These are phyloP conservation scores for Pseudoips prasinana DNA, from an alignment of 2,888 invertebrate species.

Conservation along the genomic window DNA sequence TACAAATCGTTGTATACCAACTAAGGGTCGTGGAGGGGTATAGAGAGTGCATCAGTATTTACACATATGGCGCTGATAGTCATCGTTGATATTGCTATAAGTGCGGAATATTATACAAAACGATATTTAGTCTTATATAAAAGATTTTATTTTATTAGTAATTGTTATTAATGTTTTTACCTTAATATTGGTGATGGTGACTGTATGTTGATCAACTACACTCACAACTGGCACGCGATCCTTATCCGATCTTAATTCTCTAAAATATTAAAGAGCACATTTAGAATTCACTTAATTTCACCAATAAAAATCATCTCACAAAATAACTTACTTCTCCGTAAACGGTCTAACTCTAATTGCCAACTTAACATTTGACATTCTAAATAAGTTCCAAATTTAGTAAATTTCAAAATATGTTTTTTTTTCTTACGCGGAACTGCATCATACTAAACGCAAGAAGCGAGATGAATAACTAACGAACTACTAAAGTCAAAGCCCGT, in stretches of 20 bases:
- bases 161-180: too few relatives aligned
- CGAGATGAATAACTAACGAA: conserved; percentile 21
- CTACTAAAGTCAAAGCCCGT: conserved; percentile 18
- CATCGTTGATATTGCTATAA: too few relatives aligned
- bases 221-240: conserved; percentile 64
- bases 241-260: conserved; percentile 63
- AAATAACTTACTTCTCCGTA: conserved; percentile 81
- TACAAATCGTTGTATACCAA: too few relatives aligned
- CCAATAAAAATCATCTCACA: too few relatives aligned
- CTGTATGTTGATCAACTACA: conserved; percentile 69
- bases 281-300: neutral
- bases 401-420: too few relatives aligned
- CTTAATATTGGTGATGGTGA: conserved; percentile 83
- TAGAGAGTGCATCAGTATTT: too few relatives aligned
- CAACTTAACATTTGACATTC: conserved; percentile 84
- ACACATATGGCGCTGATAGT: too few relatives aligned
- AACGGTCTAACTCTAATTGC: conserved; percentile 85
- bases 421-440: neutral
- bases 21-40: too few relatives aligned
- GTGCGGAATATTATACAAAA: too few relatives aligned
- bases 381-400: neutral
- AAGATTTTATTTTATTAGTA: too few relatives aligned
- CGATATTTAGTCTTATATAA: too few relatives aligned
- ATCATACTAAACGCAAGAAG: conserved; percentile 3
- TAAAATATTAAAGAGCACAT: conserved; percentile 35